Conservation (phyloP, 2,797 vertebrate species). For the Rousettus madagascariensis region DNA sequence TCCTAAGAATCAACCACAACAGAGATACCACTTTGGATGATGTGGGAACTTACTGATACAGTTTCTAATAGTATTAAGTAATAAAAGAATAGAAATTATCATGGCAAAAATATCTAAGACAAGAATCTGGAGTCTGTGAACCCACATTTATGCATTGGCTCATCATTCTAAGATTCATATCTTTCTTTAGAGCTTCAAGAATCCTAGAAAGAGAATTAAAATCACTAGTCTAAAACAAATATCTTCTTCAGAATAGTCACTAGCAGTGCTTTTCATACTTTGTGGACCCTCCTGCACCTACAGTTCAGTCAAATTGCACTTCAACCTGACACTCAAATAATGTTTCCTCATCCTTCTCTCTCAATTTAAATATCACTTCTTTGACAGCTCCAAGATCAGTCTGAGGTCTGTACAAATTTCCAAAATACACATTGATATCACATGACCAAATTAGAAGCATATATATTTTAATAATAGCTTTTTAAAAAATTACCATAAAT, state of each 20-base stretch:
- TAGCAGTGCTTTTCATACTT: background rate
- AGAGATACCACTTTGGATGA: background rate
- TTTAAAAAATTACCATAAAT: background rate
- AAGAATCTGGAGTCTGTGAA: background rate
- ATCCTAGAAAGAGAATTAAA: background rate
- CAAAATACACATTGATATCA: background rate
- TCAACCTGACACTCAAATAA: background rate
- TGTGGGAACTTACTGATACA: background rate
- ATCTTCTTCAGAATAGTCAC: background rate
- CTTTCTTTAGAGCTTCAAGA: slow-evolving; percentile 4
- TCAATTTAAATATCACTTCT: background rate
- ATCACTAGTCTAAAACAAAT: background rate
- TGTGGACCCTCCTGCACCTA: background rate
- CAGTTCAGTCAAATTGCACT: background rate
- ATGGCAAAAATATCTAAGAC: background rate
- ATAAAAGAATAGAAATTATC: background rate
- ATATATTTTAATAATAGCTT: background rate
- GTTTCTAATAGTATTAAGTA: background rate
- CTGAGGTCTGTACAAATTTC: background rate
- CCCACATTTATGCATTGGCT: background rate
- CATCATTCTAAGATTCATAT: background rate
- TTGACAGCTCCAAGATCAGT: background rate
- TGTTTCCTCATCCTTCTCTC: background rate
- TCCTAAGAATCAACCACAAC: background rate
- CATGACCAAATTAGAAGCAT: background rate